Conservation (phyloP, 1,140 invertebrate species). For the Orius laevigatus region DNA sequence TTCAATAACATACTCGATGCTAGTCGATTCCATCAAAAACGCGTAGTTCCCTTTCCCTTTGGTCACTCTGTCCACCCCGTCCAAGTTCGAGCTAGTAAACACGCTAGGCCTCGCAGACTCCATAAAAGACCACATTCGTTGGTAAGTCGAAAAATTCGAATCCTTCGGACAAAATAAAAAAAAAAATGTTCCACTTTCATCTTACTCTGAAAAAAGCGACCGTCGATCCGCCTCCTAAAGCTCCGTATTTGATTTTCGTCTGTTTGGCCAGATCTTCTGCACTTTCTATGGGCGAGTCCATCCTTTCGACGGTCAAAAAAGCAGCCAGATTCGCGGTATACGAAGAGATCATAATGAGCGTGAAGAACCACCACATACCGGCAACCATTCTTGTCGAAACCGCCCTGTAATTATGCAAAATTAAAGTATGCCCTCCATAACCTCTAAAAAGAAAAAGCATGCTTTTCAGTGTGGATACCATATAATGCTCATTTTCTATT, state of each 20-base stretch:
- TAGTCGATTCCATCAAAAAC: conserved; percentile 86
- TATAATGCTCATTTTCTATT: not conserved
- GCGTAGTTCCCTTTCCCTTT: conserved; percentile 75
- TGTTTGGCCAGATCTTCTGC: conserved; percentile 93
- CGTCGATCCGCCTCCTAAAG: conserved; percentile 79
- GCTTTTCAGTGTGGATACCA: no score
- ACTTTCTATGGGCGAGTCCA: conserved; percentile 90
- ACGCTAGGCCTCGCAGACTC: conserved; percentile 68
- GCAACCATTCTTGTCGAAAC: conserved; percentile 79
- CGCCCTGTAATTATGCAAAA: conserved; percentile 36
- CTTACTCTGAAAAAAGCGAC: conserved; percentile 80
- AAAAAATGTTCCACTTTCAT: not conserved
- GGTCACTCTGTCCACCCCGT: conserved; percentile 70
- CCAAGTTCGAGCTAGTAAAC: conserved; percentile 67
- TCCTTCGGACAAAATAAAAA: conserved; percentile 39
- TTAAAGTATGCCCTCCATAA: not conserved
- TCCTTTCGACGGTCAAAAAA: conserved; percentile 88
- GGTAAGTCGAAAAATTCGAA: conserved; percentile 81
- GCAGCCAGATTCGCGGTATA: conserved; percentile 96
- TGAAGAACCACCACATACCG: conserved; percentile 96
- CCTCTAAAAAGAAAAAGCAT: not conserved
- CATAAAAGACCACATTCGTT: conserved; percentile 88
- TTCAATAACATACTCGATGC: conserved; percentile 81
- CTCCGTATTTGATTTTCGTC: conserved; percentile 92
- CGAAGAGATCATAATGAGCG: conserved; percentile 94